Evolutionary conservation across 2,797 vertebrate species (phyloP), one percentile per base, ranked within the genome.

Genomic region (Odontamblyopus lacepedii): DNA sequence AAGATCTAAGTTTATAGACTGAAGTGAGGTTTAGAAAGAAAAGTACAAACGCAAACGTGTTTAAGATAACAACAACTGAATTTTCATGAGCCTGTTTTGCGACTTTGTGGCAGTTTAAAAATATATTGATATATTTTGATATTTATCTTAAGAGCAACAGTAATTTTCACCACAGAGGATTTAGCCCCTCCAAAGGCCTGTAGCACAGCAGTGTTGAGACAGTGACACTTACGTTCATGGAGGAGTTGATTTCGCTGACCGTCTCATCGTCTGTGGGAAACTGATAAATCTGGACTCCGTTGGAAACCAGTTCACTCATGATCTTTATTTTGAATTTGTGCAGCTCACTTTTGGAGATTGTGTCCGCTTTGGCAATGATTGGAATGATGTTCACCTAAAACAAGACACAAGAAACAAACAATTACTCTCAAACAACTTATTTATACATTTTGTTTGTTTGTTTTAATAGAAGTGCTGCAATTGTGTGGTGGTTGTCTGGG

Each of bases 291-390:
- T 99, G 98, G 69, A 99, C 98, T 0, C 98, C 97, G 0, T 99
- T 99, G 93, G 96, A 98, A 80, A 99, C 98, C 91, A 99, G 90
- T 89, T 99, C 98, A 0, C 97, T 98, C 98, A 99, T 99, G 44
- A 99, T 97, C 91, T 99, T 99, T 61, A 99, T 99, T 92, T 99
- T 99, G 89, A 99, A 99, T 86, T 98, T 99, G 89, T 99, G 97
- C 53, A 99, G 89, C 83, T 99, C 98, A 0, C 97, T 99, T 91
- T 99, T 99, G 77, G 97, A 99, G 91, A 99, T 97, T 27, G 98
- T 99, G 92, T 99, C 98, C 0, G 97, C 97, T 90, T 99, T 98
- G 83, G 98, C 98, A 8, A 99, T 98, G 63, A 99, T 98, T 0
- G 98, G 98, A 84, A 99, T 99, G 55, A 99, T 98, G 87, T 98